Base-by-base conservation (phyloP, 2,113 vertebrate species). In the Pristiophorus japonicus region DNA sequence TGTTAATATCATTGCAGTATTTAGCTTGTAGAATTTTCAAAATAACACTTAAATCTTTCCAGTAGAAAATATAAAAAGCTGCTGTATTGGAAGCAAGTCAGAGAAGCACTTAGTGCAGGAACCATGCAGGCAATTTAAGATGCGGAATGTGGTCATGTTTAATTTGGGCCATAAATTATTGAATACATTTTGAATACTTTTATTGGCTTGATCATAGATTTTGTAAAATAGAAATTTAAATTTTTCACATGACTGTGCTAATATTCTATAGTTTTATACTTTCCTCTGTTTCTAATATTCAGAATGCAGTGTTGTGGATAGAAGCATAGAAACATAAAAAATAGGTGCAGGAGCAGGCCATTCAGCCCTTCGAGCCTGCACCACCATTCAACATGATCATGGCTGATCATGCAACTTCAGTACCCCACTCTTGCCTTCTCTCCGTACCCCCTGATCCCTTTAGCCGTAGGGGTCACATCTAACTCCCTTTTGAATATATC, bases 1-100 rank as follows among this genome's bases (percentile, higher is more conserved):
- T 88, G 85, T 88, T 88, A 22, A 62, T 38, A 63, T 91, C 12
- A 91, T 38, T 63, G 14, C 34, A 63, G 59, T n/a, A 22, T 91
- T 91, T 91, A 62, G 59, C n/a, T 91, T 91, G 88, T 34, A 91
- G 7, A 91, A 63, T 38, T 91, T 91, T 91, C 88, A 91, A 38
- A 63, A 62, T 14, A 91, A 38, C 1, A 20, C 16, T 63, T n/a
- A 45, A 91, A n/a, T n/a, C 14, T 38, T 91, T 91, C 59, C 59
- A 38, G 59, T 63, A 1, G 34, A 91, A 91, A 91, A 63, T 91
- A 2, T n/a, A 91, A 91, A 91, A 63, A 91, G 16, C 59, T 91
- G 5, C 55, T 91, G 88, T 55, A 63, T 63, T 63, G 59, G 16
- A 63, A 63, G n/a, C 34, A 91, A 91, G 62, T 63, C 88, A 91